Evolutionary conservation across 2,797 vertebrate species (phyloP).

Genomic region (Chaetodon trifasciatus): DNA sequence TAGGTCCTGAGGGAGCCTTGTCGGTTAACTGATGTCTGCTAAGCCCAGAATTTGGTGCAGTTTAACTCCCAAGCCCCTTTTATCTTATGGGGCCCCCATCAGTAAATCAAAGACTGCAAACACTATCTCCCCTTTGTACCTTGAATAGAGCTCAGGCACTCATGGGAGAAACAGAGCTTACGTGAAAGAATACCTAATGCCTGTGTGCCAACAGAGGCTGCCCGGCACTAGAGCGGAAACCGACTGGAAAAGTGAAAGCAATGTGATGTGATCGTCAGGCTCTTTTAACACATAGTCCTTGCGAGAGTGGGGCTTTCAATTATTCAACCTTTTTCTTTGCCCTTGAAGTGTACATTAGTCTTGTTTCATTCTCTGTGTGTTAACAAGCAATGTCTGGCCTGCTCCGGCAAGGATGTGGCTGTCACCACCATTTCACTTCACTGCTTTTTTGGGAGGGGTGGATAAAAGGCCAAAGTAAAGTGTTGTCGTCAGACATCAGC

Average conservation of each 20-base stretch:
- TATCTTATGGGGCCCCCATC: conserved; percentile 73
- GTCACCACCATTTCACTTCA: conserved; percentile 78
- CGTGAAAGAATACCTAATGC: conserved; percentile 80
- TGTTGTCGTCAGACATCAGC: conserved; percentile 55
- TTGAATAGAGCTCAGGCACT: conserved; percentile 71
- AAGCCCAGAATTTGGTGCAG: conserved; percentile 72
- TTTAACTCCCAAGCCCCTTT: conserved; percentile 73
- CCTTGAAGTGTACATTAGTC: conserved; percentile 81
- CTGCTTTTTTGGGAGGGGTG: conserved; percentile 55
- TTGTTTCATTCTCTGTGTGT: conserved; percentile 75
- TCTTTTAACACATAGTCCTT: conserved; percentile 76
- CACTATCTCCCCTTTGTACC: conserved; percentile 79
- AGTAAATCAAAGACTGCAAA: conserved; percentile 81
- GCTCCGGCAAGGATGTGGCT: conserved; percentile 73
- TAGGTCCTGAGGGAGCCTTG: conserved; percentile 70
- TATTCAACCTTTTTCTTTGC: conserved; percentile 81
- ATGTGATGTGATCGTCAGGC: conserved; percentile 78
- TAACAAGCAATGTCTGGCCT: conserved; percentile 79
- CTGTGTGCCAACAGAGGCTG: conserved; percentile 56
- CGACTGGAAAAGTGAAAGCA: conserved; percentile 77
- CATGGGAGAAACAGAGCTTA: conserved; percentile 68
- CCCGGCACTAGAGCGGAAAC: conserved; percentile 68
- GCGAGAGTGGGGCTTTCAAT: conserved; percentile 79
- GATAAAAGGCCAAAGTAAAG: conserved; percentile 55
- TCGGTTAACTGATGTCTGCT: conserved; percentile 74